phyloP scores from a whole-genome alignment of 2,797 vertebrate species.

The Todus mexicanus region DNA sequence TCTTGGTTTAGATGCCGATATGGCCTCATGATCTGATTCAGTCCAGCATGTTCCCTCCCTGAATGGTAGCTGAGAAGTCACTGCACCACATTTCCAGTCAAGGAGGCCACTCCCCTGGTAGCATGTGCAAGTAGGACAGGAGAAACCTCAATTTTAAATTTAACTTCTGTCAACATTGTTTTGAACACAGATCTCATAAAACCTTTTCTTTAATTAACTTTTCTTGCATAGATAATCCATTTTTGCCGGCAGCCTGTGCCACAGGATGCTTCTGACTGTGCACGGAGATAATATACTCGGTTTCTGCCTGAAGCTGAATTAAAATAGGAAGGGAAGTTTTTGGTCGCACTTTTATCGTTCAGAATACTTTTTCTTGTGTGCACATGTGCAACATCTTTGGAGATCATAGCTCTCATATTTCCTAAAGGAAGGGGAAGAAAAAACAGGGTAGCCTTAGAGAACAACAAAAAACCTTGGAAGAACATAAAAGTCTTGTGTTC shows the following conservation, averaged over 20 bases:
- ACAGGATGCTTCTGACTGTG: not conserved
- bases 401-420: not conserved
- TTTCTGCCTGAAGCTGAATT: slow-evolving; percentile 16
- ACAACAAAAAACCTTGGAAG: slow-evolving; percentile 27
- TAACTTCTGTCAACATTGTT: not conserved
- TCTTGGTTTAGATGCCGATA: not conserved
- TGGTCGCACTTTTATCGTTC: slow-evolving; percentile 11
- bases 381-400: not conserved
- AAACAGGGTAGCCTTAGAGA: slow-evolving; percentile 11
- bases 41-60: not conserved
- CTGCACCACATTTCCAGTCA: not conserved
- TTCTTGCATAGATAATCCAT: slow-evolving; percentile 19
- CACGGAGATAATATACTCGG: not conserved
- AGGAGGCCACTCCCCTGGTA: not conserved
- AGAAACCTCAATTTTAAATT: not conserved
- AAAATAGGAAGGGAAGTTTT: slow-evolving; percentile 7
- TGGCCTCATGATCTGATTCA: not conserved
- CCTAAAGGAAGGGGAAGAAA: slow-evolving; percentile 19
- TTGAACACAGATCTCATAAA: not conserved
- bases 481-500: slow-evolving; percentile 32
- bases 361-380: not conserved
- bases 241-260: not conserved
- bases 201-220: not conserved
- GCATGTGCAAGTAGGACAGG: not conserved
- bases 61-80: not conserved